These are phyloP conservation scores for Himalopsyche phryganea DNA, from an alignment of 1,140 invertebrate genomes.

Conservation along the genomic window DNA sequence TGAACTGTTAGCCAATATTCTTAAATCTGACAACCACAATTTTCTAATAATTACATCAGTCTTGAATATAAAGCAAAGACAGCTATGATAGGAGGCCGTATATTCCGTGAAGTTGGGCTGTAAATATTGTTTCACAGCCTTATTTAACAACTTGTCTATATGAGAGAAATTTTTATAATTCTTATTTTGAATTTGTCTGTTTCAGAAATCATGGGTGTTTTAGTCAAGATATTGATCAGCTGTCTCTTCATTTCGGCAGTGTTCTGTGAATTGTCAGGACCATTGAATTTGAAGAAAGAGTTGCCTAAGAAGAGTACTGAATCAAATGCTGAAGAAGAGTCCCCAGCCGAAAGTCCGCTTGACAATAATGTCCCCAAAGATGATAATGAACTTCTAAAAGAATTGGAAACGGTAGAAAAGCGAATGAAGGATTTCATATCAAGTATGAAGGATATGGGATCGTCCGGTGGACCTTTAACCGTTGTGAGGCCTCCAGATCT, in stretches of 20 bases:
- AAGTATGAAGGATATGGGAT: constrained; percentile 3
- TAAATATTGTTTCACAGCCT: too few species aligned
- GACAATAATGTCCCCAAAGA: constrained; percentile 1
- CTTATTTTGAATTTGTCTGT: too few species aligned
- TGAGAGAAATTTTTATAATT: too few species aligned
- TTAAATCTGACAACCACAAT: too few species aligned
- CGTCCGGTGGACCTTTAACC: background rate
- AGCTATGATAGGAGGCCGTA: too few species aligned
- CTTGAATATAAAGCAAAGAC: too few species aligned
- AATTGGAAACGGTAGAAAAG: constrained; percentile 13
- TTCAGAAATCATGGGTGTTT: constrained; percentile 27
- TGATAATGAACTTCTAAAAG: constrained; percentile 6
- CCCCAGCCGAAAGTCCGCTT: constrained; percentile 4
- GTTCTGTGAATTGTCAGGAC: constrained; percentile 23
- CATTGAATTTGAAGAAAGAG: constrained; percentile 19
- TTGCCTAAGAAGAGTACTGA: constrained; percentile 9
- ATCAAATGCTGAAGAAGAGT: constrained; percentile 3
- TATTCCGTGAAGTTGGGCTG: too few species aligned
- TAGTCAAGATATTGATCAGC: background rate
- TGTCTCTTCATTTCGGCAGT: background rate
- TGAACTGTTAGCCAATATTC: too few species aligned
- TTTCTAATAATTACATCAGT: too few species aligned
- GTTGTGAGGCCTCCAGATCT: background rate
- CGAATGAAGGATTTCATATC: constrained; percentile 11
- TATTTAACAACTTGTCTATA: too few species aligned